A percentile compares a stretch with the other conserved stretches of the same genome.
Conservation (phyloP, 2,113 vertebrate species). For the Rhadina sibilatrix region DNA sequence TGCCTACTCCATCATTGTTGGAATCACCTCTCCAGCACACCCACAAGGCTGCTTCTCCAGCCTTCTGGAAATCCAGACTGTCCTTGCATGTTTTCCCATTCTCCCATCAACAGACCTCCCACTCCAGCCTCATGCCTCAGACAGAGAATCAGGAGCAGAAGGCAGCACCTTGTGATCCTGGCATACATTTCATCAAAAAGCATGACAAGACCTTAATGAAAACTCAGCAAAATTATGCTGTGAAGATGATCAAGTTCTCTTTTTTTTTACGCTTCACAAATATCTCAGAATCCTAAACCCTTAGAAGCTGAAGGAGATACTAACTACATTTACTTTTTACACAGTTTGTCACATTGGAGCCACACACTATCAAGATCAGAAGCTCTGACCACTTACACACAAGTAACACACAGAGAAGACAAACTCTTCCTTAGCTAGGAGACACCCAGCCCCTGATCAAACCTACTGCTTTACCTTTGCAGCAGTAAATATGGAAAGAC, state of each 20-base stretch:
- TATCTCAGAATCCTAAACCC: neutral
- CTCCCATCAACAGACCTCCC: neutral
- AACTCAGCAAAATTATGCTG: neutral
- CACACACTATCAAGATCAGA: neutral
- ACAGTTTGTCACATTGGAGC: neutral
- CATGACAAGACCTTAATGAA: neutral
- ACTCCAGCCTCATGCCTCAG: neutral
- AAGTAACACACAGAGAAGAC: neutral
- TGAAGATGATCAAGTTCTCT: neutral
- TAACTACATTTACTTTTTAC: neutral
- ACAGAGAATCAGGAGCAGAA: neutral
- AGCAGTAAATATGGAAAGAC: neutral
- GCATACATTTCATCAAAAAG: neutral
- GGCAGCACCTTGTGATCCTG: neutral
- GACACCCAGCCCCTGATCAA: neutral
- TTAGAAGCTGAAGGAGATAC: neutral
- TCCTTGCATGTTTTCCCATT: neutral
- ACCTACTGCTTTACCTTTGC: neutral
- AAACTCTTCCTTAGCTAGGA: neutral
- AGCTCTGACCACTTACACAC: neutral
- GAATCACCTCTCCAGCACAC: neutral
- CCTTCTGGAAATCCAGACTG: neutral
- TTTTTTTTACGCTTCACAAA: neutral
- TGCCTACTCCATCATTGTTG: neutral
- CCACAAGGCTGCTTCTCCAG: neutral